Evolutionary conservation across 2,113 vertebrate genomes (phyloP).

Genomic region (Chionodraco myersi): DNA sequence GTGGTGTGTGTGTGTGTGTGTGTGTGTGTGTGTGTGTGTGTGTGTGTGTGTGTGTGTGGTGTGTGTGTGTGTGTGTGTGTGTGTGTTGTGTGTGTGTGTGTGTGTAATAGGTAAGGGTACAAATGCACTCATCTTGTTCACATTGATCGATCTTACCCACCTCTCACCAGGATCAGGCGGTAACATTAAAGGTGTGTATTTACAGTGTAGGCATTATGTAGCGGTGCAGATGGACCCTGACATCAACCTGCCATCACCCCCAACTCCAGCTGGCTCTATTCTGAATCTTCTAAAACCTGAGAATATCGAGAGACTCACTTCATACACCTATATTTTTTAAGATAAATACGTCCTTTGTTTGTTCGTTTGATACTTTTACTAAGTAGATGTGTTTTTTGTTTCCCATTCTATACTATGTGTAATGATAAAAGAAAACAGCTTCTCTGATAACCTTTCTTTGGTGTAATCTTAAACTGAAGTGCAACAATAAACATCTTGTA

Average conservation of each 20-base stretch:
- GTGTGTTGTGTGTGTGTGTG: constrained; percentile 17
- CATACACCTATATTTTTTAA: not conserved
- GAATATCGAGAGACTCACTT: not conserved
- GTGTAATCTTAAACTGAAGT: not conserved
- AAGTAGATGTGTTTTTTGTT: not conserved
- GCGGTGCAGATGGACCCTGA: constrained; percentile 30
- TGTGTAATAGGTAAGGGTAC: constrained; percentile 56
- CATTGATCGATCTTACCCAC: constrained; percentile 82
- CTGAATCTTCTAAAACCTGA: not conserved
- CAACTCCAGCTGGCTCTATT: constrained; percentile 15
- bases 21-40: constrained; percentile 18
- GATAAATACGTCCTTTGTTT: not conserved
- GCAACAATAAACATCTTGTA: not conserved
- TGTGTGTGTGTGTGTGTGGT: too few species aligned
- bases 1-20: not conserved
- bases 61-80: too few species aligned
- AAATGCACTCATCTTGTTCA: constrained; percentile 67
- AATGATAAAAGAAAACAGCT: not conserved
- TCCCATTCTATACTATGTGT: not conserved
- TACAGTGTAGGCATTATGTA: constrained; percentile 28
- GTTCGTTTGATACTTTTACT: not conserved
- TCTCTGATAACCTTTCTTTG: not conserved
- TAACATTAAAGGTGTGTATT: constrained; percentile 8
- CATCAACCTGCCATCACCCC: constrained; percentile 47
- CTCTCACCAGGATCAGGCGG: constrained; percentile 49